Base-by-base conservation (phyloP, 2,888 invertebrate species). In the Cactoblastis cactorum region DNA sequence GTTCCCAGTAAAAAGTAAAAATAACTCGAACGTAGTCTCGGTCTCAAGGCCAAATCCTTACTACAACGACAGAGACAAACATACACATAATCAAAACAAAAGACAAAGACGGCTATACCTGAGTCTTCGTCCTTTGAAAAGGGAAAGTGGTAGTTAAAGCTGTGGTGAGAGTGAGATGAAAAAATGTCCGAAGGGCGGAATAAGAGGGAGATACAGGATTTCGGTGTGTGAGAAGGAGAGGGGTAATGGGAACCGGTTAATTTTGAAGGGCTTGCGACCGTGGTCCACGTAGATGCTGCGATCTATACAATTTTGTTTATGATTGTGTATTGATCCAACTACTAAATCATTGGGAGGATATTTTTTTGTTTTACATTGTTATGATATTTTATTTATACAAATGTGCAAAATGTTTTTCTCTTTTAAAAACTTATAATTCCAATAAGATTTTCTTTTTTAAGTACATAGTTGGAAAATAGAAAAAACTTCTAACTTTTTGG, bases 111-210 rank as follows among this genome's bases (percentile, higher is more conserved):
- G 41, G 33, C 33, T 37, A 28, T 64, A 48, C 56, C 57, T 61
- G 67, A 79, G 83, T 84, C 86, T 88, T 88, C 89, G 88, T 87
- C 86, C 87, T 87, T 88, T 88, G 74, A 87, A 89, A 88, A 89
- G 87, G 89, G 89, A 89, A 89, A 88, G 89, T 89, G 86, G 80
- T 84, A 80, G 75, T 79, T 71, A 68, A 59, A 71, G 72, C 79
- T 71, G 70, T 74, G 78, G 88, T 73, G 80, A 86, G 88, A 87
- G 88, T 87, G 88, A 86, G 88, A 88, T 83, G 80, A 85, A 86
- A 84, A 84, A 86, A 83, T 81, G 70, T 65, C 80, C 83, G 79
- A 80, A 80, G 81, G 83, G 78, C 67, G 69, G 70, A 80, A 51
- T 53, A 74, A 63, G 85, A 83, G 41, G 55, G 69, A 28, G 57